These are phyloP conservation scores for Hemitrygon akajei DNA, from an alignment of 2,797 vertebrate genomes.

Conservation along the genomic window DNA sequence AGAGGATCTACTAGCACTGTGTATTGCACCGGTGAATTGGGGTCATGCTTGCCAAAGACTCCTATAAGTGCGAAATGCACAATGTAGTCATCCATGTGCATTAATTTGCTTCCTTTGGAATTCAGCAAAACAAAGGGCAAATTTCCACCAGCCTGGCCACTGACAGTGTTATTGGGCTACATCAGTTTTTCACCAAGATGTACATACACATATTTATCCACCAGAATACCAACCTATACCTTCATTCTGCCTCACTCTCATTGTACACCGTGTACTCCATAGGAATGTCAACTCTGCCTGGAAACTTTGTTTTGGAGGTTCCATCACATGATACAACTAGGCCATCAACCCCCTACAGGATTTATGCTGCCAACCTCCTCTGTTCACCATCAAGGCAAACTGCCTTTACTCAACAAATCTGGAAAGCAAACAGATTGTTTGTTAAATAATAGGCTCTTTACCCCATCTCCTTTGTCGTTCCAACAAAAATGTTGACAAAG, in stretches of 20 bases:
- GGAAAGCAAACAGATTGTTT: neutral
- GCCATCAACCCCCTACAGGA: too few relatives aligned
- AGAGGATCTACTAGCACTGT: too few relatives aligned
- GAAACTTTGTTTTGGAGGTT: neutral
- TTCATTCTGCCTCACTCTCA: neutral
- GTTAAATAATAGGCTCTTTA: neutral
- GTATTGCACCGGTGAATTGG: too few relatives aligned
- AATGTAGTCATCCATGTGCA: too few relatives aligned
- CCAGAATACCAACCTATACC: neutral
- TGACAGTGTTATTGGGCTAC: neutral
- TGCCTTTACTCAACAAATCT: neutral
- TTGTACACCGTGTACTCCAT: neutral
- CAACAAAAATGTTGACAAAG: neutral
- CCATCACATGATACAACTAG: neutral
- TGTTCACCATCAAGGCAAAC: neutral
- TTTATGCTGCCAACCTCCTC: too few relatives aligned
- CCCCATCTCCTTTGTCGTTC: neutral
- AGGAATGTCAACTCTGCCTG: neutral
- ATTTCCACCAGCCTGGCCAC: too few relatives aligned
- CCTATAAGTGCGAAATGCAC: neutral
- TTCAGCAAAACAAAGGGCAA: too few relatives aligned
- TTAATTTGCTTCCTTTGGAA: too few relatives aligned
- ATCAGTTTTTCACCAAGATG: neutral
- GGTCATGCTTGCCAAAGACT: neutral
- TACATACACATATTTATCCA: neutral